These are phyloP conservation scores for Lipotes vexillifer DNA, from an alignment of 2,113 vertebrate species.

Conservation along the genomic window DNA sequence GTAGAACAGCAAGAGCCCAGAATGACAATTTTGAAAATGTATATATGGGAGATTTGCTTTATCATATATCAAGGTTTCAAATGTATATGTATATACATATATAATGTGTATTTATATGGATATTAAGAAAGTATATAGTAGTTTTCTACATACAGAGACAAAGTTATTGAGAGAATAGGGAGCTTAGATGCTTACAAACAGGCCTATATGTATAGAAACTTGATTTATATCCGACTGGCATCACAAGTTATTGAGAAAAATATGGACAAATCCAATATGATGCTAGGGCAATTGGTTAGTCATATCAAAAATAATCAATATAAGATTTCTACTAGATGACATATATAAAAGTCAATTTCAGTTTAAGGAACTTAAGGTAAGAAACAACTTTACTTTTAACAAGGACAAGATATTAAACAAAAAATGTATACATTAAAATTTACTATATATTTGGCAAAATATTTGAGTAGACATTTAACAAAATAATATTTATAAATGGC, in stretches of 20 bases:
- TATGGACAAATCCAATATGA: neutral
- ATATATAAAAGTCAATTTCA: neutral
- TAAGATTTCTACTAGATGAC: neutral
- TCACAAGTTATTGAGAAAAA: neutral
- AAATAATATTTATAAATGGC: neutral
- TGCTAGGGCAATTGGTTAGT: neutral
- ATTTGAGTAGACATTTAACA: neutral
- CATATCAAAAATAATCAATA: neutral
- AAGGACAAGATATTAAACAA: neutral
- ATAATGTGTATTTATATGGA: neutral
- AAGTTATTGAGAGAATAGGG: neutral
- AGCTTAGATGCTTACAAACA: neutral
- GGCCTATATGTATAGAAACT: neutral
- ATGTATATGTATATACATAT: neutral
- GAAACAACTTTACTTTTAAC: neutral
- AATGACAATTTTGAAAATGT: neutral
- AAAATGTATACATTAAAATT: neutral
- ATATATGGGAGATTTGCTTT: neutral
- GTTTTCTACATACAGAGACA: neutral
- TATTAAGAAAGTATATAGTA: neutral
- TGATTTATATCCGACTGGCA: neutral
- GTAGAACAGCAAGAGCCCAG: neutral
- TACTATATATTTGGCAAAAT: neutral
- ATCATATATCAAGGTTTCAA: neutral
- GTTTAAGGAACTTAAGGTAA: neutral